These are phyloP conservation scores for Pluvialis apricaria DNA, from an alignment of 2,113 vertebrate species.

Conservation along the genomic window DNA sequence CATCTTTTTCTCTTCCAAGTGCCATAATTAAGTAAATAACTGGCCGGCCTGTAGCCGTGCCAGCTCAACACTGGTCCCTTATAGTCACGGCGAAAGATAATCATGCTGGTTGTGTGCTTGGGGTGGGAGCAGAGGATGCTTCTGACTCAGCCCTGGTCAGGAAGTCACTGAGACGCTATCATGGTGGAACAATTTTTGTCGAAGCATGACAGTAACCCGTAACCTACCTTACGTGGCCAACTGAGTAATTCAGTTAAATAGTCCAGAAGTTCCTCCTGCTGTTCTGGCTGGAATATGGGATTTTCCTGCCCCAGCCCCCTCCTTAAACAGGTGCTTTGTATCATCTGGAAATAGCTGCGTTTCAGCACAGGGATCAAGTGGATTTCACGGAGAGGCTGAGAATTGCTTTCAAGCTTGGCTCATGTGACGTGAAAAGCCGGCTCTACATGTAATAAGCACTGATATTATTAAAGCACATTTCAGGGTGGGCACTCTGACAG, in stretches of 20 bases:
- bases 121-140: not conserved
- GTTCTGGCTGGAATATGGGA: not conserved
- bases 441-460: not conserved
- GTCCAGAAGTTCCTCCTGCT: not conserved
- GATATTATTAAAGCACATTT: not conserved
- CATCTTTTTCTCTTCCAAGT: not conserved
- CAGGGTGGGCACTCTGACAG: not conserved
- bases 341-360: constrained; percentile 31
- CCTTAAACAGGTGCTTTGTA: constrained; percentile 9
- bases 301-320: not conserved
- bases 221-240: not conserved
- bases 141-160: not conserved
- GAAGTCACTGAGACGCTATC: not conserved
- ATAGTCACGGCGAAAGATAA: not conserved
- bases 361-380: constrained; percentile 4
- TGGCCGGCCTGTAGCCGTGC: fast-evolving
- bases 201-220: fast-evolving
- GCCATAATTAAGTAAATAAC: fast-evolving
- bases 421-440: not conserved
- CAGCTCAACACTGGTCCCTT: not conserved
- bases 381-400: not conserved
- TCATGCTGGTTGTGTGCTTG: not conserved
- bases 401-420: constrained; percentile 26
- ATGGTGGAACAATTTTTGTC: not conserved
- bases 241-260: not conserved